Base-by-base conservation (phyloP, 2,113 vertebrate genomes). In the Rhadina sibilatrix region DNA sequence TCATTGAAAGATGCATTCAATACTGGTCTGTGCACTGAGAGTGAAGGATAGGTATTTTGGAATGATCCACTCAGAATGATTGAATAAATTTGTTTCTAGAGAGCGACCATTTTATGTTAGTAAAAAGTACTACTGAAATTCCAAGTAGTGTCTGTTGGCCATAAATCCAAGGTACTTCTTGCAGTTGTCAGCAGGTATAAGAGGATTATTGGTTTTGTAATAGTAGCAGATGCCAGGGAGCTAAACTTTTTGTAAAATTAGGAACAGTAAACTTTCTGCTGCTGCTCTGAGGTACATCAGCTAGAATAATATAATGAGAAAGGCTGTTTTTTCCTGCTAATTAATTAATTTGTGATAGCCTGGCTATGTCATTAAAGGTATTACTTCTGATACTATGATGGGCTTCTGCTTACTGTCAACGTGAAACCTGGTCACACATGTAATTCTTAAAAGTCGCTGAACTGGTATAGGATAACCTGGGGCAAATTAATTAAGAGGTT, bases 181-280 rank as follows among this genome's bases (percentile, higher is more conserved):
- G 53, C 44, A 71, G 53, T 7, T 89, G 54, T 78, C 61, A 90
- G 74, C 61, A 69, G 79, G 66, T 79, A 10, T 92, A 90, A 95
- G 86, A 90, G 83, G 83, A 83, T 89, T 96, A 79, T 61, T 93
- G 89, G 87, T 91, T 96, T 89, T 90, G 30, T 93, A 92, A 81
- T 74, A 54, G 66, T 77, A 89, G 54, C 59, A 81, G 40, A 42
- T 83, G 54, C 59, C 42, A 47, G 78, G 68, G 40, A 65, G n/a
- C 53, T 75, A 24, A 68, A 94, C 40, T 88, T 92, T 61, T 31
- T 68, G 69, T 59, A 4, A 63, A 87, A 83, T 94, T 60, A 60
- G 57, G 75, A 83, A 5, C 47, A 35, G 11, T 79, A 56, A 72
- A 80, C 44, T 92, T 94, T 64, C 30, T 86, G 37, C 57, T 85